phyloP scores from a whole-genome alignment of 1,140 invertebrate genomes.

The Cotesia glomerata region DNA sequence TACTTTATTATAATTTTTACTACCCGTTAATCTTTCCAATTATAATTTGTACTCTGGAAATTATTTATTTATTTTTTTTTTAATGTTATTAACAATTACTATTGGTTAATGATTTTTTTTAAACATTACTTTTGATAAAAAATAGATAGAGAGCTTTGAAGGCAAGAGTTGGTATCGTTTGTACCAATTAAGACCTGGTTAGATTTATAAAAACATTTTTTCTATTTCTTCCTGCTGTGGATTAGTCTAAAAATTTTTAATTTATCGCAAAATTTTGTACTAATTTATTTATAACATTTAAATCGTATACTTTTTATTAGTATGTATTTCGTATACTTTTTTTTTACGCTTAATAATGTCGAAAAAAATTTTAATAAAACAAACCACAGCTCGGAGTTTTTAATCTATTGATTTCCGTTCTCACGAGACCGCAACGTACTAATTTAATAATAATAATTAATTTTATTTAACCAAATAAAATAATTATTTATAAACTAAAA shows the following conservation, averaged over 20 bases:
- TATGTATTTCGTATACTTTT: constrained; percentile 24
- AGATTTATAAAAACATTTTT: background rate
- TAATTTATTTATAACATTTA: constrained; percentile 8
- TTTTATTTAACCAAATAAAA: background rate
- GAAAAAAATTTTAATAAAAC: constrained; percentile 6
- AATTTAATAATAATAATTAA: background rate
- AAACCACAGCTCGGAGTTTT: constrained; percentile 23
- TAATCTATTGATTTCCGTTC: background rate
- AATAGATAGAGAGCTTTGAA: constrained; percentile 59
- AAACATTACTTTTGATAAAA: constrained; percentile 24
- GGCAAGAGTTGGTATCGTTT: constrained; percentile 63
- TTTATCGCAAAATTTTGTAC: constrained; percentile 15
- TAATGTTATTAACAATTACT: background rate
- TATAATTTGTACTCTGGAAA: constrained; percentile 57
- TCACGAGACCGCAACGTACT: background rate
- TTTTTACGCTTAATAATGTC: background rate
- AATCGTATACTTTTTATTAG: constrained; percentile 21
- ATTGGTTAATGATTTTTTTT: constrained; percentile 4
- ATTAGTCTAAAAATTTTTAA: background rate
- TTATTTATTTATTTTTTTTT: constrained; percentile 25
- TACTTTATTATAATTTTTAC: background rate
- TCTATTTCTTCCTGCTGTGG: constrained; percentile 13
- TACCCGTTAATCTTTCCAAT: constrained; percentile 35
- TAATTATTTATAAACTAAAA: background rate
- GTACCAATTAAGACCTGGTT: constrained; percentile 53